phyloP scores from a whole-genome alignment of 2,797 vertebrate species.

The Diceros bicornis region DNA sequence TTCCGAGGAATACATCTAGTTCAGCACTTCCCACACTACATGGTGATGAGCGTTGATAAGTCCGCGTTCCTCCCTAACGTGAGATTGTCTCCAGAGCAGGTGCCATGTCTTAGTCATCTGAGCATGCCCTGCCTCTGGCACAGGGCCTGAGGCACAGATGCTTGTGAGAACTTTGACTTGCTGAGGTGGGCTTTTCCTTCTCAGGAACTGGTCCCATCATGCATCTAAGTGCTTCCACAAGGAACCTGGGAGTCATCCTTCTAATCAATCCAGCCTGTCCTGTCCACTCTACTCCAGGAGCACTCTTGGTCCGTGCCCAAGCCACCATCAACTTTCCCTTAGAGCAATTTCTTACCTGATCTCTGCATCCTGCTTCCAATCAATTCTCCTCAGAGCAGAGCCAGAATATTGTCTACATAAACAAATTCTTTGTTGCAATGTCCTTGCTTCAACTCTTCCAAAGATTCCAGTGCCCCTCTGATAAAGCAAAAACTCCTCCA shows the following conservation, averaged over 20 bases:
- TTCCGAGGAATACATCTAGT: no score
- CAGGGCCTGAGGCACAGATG: not conserved
- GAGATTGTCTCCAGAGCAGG: not conserved
- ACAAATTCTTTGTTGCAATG: rapidly evolving
- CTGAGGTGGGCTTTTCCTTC: not conserved
- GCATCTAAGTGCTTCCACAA: no score
- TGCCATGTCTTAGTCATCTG: rapidly evolving
- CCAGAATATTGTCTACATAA: not conserved
- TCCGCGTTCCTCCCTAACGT: not conserved
- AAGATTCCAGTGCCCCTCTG: not conserved
- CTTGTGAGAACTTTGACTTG: not conserved
- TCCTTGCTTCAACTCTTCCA: not conserved
- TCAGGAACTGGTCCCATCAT: not conserved
- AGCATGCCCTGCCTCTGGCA: no score
- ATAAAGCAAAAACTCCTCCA: not conserved
- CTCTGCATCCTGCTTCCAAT: not conserved
- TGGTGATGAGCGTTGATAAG: not conserved
- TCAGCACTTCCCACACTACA: rapidly evolving
- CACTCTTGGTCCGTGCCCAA: not conserved
- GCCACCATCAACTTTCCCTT: not conserved
- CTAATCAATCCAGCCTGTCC: not conserved
- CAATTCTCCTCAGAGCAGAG: not conserved
- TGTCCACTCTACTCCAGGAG: not conserved
- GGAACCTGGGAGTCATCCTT: not conserved
- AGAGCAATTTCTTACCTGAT: not conserved